Evolutionary conservation across 2,797 vertebrate species (phyloP).

Genomic region (Tapirus indicus): DNA sequence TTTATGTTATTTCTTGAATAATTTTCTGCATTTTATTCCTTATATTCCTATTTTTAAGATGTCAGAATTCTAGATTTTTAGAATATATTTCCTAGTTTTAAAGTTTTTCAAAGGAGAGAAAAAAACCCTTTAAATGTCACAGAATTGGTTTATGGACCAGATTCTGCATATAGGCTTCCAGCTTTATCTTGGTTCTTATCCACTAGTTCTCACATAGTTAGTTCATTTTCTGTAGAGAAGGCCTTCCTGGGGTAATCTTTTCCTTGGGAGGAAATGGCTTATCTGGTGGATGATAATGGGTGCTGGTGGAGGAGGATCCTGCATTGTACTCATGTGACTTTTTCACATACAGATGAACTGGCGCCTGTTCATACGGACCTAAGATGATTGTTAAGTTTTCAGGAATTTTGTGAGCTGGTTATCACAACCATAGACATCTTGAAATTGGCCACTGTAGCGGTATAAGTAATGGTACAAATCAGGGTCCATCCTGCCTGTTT

Average conservation of each 20-base stretch:
- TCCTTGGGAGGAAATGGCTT: neutral
- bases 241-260: neutral
- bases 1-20: neutral
- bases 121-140: neutral
- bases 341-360: neutral
- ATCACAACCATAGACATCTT: neutral
- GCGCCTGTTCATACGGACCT: no score
- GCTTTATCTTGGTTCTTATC: neutral
- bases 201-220: neutral
- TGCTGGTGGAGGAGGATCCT: neutral
- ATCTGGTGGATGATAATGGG: neutral
- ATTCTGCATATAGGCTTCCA: neutral
- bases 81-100: neutral
- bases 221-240: neutral
- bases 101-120: neutral
- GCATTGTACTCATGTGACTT: neutral
- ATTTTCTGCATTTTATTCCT: neutral
- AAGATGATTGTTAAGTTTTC: neutral
- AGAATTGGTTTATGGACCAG: neutral
- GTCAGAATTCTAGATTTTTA: neutral
- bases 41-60: neutral
- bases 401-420: neutral
- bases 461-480: neutral
- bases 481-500: neutral
- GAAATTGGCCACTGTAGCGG: neutral